Conservation (phyloP, 2,888 invertebrate genomes). For the Callyntrura sp. region DNA sequence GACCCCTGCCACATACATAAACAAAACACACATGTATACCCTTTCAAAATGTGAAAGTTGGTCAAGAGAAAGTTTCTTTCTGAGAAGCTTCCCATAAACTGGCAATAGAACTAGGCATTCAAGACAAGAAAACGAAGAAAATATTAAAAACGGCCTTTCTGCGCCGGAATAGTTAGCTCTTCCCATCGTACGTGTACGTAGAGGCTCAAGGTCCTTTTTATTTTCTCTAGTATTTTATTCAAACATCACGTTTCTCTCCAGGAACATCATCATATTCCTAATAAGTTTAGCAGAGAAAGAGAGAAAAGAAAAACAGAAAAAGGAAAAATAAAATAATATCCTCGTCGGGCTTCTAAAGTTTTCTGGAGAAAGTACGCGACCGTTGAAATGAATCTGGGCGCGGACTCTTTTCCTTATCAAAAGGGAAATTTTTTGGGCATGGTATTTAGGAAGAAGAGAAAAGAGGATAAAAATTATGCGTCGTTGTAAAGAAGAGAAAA, state of each 20-base stretch:
- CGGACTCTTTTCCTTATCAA: too few relatives aligned
- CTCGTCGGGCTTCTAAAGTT: too few relatives aligned
- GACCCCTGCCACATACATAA: too few relatives aligned
- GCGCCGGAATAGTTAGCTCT: too few relatives aligned
- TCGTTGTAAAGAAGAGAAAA: neutral
- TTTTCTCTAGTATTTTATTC: neutral
- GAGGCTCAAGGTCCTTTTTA: neutral
- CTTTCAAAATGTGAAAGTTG: neutral
- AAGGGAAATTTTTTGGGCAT: neutral
- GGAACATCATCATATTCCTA: neutral
- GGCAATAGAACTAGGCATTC: neutral
- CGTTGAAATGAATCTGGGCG: neutral
- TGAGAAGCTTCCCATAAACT: too few relatives aligned
- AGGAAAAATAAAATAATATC: neutral
- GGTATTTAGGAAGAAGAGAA: neutral
- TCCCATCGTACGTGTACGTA: too few relatives aligned
- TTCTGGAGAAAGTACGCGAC: too few relatives aligned
- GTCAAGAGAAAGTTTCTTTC: constrained; percentile 21
- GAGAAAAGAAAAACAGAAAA: neutral
- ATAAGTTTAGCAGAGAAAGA: neutral
- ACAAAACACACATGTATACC: neutral
- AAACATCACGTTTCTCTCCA: neutral
- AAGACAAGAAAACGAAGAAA: neutral
- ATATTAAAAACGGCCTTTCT: too few relatives aligned
- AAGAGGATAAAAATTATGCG: neutral